Conservation (phyloP, 2,113 vertebrate genomes). For the Scolopax mira region DNA sequence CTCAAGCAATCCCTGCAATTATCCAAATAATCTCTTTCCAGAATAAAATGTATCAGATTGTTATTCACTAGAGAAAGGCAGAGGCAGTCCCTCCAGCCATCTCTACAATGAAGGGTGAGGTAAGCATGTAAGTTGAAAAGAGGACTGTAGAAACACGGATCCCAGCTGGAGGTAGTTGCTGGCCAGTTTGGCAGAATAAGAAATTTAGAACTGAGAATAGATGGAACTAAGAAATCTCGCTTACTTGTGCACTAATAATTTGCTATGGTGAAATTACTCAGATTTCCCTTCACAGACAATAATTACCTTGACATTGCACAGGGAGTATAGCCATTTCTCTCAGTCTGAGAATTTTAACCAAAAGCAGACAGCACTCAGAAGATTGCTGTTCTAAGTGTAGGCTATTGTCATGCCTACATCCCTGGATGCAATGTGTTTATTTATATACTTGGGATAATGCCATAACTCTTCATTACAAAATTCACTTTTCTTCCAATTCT, state of each 20-base stretch:
- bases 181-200: background rate
- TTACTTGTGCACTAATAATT: background rate
- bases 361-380: background rate
- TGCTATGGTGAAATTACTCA: too few species aligned
- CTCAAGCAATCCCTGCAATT: background rate
- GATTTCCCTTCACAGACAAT: accelerated
- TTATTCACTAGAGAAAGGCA: background rate
- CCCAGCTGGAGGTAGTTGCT: background rate
- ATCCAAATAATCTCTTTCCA: background rate
- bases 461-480: background rate
- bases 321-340: background rate
- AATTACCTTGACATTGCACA: background rate
- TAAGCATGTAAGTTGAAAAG: background rate
- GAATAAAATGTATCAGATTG: background rate
- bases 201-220: background rate
- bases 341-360: background rate
- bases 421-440: background rate
- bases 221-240: background rate
- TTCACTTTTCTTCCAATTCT: background rate
- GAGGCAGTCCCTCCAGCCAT: background rate
- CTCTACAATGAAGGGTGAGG: accelerated
- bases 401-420: background rate
- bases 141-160: background rate
- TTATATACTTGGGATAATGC: background rate
- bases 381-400: background rate